Evolutionary conservation across 1,140 invertebrate species (phyloP).

Genomic region (Dendrolimus punctatus): DNA sequence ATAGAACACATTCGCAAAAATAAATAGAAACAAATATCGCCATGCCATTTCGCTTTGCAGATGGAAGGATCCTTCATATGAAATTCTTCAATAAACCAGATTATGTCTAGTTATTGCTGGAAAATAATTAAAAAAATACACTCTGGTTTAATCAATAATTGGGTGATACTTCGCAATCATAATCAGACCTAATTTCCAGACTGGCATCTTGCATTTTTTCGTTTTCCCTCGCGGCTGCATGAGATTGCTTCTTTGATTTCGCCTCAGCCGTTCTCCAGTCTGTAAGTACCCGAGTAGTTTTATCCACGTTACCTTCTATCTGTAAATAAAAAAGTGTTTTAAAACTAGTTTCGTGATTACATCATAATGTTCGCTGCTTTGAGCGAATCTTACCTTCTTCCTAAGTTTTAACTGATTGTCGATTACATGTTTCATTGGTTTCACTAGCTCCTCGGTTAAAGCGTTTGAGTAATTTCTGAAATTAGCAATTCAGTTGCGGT

Average conservation of each 20-base stretch:
- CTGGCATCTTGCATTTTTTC: conserved; percentile 88
- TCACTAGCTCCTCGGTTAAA: conserved; percentile 89
- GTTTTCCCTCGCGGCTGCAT: conserved; percentile 86
- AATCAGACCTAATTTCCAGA: conserved; percentile 65
- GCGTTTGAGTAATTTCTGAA: conserved; percentile 82
- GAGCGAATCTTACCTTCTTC: conserved; percentile 74
- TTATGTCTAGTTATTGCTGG: too few species aligned
- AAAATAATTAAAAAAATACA: not conserved
- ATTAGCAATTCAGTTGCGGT: conserved; percentile 11
- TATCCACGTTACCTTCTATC: conserved; percentile 89
- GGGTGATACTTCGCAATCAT: not conserved
- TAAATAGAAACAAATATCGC: conserved; percentile 11
- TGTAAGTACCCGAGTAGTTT: conserved; percentile 83
- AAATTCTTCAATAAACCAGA: not conserved
- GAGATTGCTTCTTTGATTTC: conserved; percentile 90
- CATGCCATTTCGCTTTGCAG: conserved; percentile 30
- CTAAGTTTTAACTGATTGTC: conserved; percentile 83
- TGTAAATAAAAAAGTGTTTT: conserved; percentile 20
- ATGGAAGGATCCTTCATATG: conserved; percentile 56
- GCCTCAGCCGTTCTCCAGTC: conserved; percentile 90
- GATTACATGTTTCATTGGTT: conserved; percentile 84
- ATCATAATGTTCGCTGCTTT: conserved; percentile 2
- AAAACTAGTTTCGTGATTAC: too few species aligned
- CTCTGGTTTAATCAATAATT: not conserved
- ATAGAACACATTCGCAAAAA: conserved; percentile 14